These are phyloP conservation scores for Congeria kusceri DNA, from an alignment of 2,888 invertebrate species.

Conservation along the genomic window DNA sequence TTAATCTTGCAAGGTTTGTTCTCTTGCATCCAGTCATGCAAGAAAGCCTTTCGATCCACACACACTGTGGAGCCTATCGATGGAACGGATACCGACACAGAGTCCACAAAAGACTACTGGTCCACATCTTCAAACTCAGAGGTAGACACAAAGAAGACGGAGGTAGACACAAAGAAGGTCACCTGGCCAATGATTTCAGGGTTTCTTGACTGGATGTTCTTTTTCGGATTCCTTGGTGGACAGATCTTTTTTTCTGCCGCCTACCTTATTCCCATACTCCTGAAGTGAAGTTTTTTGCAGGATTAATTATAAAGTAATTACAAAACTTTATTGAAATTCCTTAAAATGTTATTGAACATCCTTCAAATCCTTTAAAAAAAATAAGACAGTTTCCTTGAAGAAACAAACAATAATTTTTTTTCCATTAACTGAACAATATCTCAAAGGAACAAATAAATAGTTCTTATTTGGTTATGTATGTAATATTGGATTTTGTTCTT, in stretches of 20 bases:
- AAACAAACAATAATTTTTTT: no score
- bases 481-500: no score
- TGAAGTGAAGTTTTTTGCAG: constrained; percentile 28
- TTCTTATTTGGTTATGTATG: no score
- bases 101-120: neutral
- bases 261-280: constrained; percentile 41
- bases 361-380: no score
- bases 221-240: constrained; percentile 50
- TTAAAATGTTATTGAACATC: no score
- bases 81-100: neutral
- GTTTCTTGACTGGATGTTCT: constrained; percentile 48
- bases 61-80: no score
- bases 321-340: no score
- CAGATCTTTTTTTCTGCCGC: constrained; percentile 49
- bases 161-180: neutral
- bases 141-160: neutral
- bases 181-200: constrained; percentile 46
- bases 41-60: neutral
- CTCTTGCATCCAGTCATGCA: neutral
- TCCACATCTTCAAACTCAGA: neutral
- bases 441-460: no score
- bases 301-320: no score
- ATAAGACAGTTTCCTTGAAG: no score
- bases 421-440: no score
- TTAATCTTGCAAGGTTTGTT: no score